Percentiles rank a stretch among this genome's conserved stretches.
Evolutionary conservation across 2,113 vertebrate species (phyloP).

Genomic region (Coryphaenoides rupestris): DNA sequence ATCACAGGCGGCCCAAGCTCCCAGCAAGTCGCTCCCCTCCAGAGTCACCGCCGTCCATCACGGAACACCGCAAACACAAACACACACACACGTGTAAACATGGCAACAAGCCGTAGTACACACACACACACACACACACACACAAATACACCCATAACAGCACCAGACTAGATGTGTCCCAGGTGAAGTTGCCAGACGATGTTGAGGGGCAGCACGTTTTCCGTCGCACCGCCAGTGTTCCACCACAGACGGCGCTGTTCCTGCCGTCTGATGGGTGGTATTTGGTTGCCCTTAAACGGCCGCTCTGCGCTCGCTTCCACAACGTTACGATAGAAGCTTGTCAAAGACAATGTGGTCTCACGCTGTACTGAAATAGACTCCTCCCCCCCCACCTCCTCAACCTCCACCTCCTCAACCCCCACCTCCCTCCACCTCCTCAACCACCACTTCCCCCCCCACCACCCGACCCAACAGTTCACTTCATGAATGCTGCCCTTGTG

Average conservation of each 20-base stretch:
- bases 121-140: neutral
- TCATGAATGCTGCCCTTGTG: slow-evolving; percentile 87
- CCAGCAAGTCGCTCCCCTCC: slow-evolving; percentile 34
- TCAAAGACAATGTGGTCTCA: too few relatives aligned
- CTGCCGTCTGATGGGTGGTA: too few relatives aligned
- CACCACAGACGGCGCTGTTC: too few relatives aligned
- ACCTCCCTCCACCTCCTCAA: neutral
- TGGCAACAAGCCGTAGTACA: slow-evolving; percentile 43
- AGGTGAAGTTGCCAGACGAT: too few relatives aligned
- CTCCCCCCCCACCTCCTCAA: slow-evolving; percentile 29
- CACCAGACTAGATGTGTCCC: too few relatives aligned
- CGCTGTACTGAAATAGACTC: too few relatives aligned
- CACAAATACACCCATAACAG: neutral
- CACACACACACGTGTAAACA: slow-evolving; percentile 56
- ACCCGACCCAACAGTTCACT: slow-evolving; percentile 35
- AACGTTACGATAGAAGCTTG: too few relatives aligned
- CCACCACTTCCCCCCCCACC: slow-evolving; percentile 1
- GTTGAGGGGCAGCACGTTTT: too few relatives aligned
- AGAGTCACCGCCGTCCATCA: slow-evolving; percentile 54
- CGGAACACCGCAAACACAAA: slow-evolving; percentile 32
- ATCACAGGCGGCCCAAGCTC: neutral
- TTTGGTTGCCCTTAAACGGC: too few relatives aligned
- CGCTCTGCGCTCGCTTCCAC: too few relatives aligned
- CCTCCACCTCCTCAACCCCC: slow-evolving; percentile 6
- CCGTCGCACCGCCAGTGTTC: too few relatives aligned